phyloP scores from a whole-genome alignment of 2,113 vertebrate species.

The Sclerurus mexicanus region DNA sequence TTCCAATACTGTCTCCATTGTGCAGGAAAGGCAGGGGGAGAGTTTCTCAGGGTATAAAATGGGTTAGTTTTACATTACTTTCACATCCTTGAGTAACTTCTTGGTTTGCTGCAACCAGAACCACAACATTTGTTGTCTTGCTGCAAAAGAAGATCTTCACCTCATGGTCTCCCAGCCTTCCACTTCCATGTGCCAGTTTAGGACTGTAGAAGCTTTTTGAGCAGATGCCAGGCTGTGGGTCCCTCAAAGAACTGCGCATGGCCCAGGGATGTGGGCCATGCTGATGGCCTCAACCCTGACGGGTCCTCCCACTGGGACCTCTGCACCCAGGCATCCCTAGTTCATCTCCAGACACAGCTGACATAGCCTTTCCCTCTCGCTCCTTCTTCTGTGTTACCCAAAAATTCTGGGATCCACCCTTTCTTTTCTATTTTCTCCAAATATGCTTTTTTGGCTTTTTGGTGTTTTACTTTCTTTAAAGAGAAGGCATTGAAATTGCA shows the following conservation, averaged over 20 bases:
- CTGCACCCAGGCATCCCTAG: not conserved
- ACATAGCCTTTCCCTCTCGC: not conserved
- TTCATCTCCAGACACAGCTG: not conserved
- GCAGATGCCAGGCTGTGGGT: not conserved
- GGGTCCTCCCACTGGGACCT: not conserved
- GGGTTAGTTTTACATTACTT: not conserved
- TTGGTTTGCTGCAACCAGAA: not conserved
- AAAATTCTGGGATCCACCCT: too few species aligned
- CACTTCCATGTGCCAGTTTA: not conserved
- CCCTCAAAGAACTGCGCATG: too few species aligned
- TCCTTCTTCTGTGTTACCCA: too few species aligned
- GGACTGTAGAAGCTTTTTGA: not conserved
- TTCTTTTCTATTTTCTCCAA: too few species aligned
- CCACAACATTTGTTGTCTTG: not conserved
- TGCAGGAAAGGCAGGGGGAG: not conserved
- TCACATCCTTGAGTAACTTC: not conserved
- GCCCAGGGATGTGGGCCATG: not conserved
- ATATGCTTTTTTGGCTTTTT: too few species aligned
- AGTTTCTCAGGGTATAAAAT: not conserved
- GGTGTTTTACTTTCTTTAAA: too few species aligned
- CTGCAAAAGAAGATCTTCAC: not conserved
- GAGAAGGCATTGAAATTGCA: too few species aligned
- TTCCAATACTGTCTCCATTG: not conserved
- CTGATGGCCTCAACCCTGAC: not conserved
- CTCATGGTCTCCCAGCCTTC: accelerated